Conservation (phyloP, 2,888 invertebrate species). For the Andrena trimmerana region DNA sequence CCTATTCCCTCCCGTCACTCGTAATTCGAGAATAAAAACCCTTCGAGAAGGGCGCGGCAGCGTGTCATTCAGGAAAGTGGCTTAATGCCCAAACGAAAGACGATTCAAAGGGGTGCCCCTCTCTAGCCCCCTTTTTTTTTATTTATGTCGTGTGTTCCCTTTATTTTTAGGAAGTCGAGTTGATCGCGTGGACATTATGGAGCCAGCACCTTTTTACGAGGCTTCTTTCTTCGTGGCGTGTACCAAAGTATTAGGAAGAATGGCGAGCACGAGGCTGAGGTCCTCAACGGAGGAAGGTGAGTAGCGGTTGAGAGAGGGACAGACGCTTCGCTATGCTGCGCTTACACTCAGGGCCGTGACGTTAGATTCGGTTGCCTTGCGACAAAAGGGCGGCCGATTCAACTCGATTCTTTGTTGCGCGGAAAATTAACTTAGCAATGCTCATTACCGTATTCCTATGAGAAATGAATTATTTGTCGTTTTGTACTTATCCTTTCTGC, state of each 20-base stretch:
- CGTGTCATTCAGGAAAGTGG: conserved; percentile 47
- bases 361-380: not conserved
- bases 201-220: conserved; percentile 47
- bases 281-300: conserved; percentile 69
- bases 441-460: not conserved
- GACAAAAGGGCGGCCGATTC: not conserved
- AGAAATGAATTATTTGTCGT: not conserved
- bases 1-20: conserved; percentile 6
- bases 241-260: conserved; percentile 73
- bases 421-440: not conserved
- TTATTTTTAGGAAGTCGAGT: conserved; percentile 62
- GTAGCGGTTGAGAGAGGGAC: conserved; percentile 67
- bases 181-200: conserved; percentile 50
- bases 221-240: conserved; percentile 42
- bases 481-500: not conserved
- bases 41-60: not conserved
- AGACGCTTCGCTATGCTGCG: conserved; percentile 72
- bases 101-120: conserved; percentile 6
- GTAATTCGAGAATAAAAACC: conserved; percentile 34
- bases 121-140: not conserved
- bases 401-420: too few species aligned
- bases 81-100: conserved; percentile 7
- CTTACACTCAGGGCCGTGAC: conserved; percentile 71
- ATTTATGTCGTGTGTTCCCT: conserved; percentile 21
- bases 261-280: conserved; percentile 72